phyloP scores from a whole-genome alignment of 2,113 vertebrate genomes.

The Mellivora capensis region DNA sequence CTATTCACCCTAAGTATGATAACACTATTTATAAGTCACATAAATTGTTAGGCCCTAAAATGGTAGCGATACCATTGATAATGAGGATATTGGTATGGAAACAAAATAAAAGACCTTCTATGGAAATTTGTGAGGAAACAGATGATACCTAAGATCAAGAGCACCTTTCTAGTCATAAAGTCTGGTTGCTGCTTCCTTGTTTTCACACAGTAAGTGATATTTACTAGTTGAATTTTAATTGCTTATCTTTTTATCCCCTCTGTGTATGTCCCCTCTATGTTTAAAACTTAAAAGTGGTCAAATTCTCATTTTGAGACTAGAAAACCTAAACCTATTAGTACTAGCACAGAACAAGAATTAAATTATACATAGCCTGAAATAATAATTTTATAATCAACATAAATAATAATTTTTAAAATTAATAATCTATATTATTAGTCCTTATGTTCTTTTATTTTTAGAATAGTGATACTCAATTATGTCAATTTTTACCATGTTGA shows the following conservation, averaged over 20 bases:
- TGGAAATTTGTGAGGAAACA: conserved; percentile 15
- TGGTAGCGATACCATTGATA: not conserved
- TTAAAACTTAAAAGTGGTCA: not conserved
- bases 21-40: not conserved
- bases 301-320: conserved; percentile 3
- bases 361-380: conserved; percentile 2
- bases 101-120: not conserved
- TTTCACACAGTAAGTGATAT: not conserved
- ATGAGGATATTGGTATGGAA: not conserved
- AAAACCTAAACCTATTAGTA: not conserved
- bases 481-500: not conserved
- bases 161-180: not conserved
- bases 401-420: conserved; percentile 24
- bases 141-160: not conserved
- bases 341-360: not conserved
- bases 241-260: not conserved
- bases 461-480: not conserved
- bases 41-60: not conserved
- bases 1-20: not conserved
- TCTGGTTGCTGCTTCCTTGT: not conserved
- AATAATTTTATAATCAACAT: conserved; percentile 1
- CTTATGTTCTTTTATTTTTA: conserved; percentile 3
- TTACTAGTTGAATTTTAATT: not conserved
- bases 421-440: not conserved
- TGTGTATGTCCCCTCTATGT: not conserved